Conservation (phyloP, 2,113 vertebrate species). For the Barbus barbus region DNA sequence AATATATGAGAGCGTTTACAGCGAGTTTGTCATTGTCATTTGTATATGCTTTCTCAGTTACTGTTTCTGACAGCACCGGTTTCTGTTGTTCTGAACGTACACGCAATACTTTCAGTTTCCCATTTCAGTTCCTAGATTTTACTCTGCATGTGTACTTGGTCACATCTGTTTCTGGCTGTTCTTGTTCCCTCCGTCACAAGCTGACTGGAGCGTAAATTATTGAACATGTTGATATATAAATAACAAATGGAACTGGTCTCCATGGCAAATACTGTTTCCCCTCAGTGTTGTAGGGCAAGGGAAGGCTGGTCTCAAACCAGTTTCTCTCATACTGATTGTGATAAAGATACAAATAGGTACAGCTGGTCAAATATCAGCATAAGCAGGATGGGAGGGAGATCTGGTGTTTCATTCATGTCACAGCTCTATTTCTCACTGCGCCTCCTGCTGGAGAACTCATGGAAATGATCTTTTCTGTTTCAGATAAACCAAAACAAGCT, state of each 20-base stretch:
- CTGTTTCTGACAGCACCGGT: neutral
- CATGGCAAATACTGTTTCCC: conserved; percentile 2
- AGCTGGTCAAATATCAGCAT: neutral
- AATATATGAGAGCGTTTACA: neutral
- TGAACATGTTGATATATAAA: conserved; percentile 21
- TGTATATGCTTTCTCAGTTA: neutral
- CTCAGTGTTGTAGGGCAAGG: neutral
- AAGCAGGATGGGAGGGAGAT: neutral
- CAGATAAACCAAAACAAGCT: conserved; percentile 95
- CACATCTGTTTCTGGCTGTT: conserved; percentile 66
- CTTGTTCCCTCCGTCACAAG: neutral
- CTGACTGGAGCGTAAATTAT: conserved; percentile 40
- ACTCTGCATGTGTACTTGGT: conserved; percentile 15
- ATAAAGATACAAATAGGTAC: neutral
- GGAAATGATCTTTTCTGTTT: neutral
- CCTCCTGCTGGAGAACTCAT: conserved; percentile 67
- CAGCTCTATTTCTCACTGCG: conserved; percentile 47
- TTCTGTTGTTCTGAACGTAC: neutral
- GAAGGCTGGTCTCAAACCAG: neutral
- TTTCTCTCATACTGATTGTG: neutral
- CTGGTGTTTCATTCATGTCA: conserved; percentile 27
- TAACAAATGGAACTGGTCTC: neutral
- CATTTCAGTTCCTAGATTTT: conserved; percentile 15
- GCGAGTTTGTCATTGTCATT: neutral
- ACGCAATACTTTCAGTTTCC: conserved; percentile 30